Base-by-base conservation (phyloP, 2,888 invertebrate genomes). In the Eretmocerus hayati region DNA sequence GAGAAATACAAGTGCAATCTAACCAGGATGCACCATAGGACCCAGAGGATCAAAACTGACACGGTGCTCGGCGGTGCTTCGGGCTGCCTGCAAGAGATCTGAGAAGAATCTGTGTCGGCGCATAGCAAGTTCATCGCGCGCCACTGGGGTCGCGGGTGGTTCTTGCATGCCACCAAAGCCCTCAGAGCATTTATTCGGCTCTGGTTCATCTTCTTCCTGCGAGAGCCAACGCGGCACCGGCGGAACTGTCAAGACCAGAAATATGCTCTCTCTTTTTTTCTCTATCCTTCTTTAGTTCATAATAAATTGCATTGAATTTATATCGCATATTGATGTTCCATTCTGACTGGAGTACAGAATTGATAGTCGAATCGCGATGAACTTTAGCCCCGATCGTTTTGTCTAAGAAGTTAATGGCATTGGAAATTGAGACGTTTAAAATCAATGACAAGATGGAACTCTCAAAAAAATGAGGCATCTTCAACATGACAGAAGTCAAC, bases 71-170 rank as follows among this genome's bases (percentile, higher is more conserved):
- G 81, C 79, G 43, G 84, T 82, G 58, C 82, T 83, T 63, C 83
- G 80, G 37, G 85, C 83, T 58, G 85, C 85, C 59, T 80, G 78
- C 56, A 87, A 77, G 51, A 87, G 77, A 65, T 87, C 87, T 45
- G 86, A 84, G 72, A 87, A 87, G 71, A 87, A 83, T 60, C 87
- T 77, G 69, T 87, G 87, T 48, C 87, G 77, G 54, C 85, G 77
- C 59, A 87, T 71, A 55, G 87, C 87, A 59, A 87, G 72, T 66
- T 87, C 87, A 70, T 87, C 87, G 50, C 84, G 80, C 46, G 86
- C 87, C 38, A 87, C 82, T 15, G 85, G 87, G 49, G 85, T 87
- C 47, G 84, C 86, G 39, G 86, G 86, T 56, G 83, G 81, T 55
- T 83, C 81, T 54, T 74, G 74, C 54, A 79, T 76, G n/a, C 79